phyloP scores from a whole-genome alignment of 2,113 vertebrate species.

The Sturnira hondurensis region DNA sequence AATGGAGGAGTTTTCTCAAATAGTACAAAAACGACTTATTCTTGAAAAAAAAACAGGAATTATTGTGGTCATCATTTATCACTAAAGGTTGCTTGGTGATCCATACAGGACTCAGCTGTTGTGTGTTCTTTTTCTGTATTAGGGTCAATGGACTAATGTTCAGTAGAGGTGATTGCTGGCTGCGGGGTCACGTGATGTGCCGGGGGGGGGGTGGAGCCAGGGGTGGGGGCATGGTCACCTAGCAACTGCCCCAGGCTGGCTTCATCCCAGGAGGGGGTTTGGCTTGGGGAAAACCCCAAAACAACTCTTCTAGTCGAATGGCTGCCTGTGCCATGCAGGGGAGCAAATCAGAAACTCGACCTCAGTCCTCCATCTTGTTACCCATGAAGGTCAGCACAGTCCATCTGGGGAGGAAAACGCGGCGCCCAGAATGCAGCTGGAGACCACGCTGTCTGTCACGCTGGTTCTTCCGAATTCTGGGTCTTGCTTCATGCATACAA shows the following conservation, averaged over 20 bases:
- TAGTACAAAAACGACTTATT: background rate
- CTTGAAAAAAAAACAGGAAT: background rate
- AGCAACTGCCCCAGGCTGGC: background rate
- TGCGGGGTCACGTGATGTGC: background rate
- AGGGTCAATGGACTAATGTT: background rate
- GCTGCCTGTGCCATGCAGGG: background rate
- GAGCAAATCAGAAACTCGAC: conserved; percentile 44
- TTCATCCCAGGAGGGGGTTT: background rate
- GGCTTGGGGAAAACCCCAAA: background rate
- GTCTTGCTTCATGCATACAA: background rate
- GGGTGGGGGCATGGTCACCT: background rate
- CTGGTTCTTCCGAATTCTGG: background rate
- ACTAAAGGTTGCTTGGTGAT: background rate
- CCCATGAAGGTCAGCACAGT: background rate
- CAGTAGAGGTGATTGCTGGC: background rate
- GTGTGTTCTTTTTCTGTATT: background rate
- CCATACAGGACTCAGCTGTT: background rate
- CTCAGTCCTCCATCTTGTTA: background rate
- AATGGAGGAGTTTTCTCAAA: background rate
- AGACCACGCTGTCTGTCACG: background rate
- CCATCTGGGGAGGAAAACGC: background rate
- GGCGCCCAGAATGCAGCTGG: background rate
- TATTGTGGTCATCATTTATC: background rate
- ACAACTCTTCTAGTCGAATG: background rate
- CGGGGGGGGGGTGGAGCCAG: background rate